phyloP scores from a whole-genome alignment of 1,140 invertebrate genomes.

The Rhyzopertha dominica region DNA sequence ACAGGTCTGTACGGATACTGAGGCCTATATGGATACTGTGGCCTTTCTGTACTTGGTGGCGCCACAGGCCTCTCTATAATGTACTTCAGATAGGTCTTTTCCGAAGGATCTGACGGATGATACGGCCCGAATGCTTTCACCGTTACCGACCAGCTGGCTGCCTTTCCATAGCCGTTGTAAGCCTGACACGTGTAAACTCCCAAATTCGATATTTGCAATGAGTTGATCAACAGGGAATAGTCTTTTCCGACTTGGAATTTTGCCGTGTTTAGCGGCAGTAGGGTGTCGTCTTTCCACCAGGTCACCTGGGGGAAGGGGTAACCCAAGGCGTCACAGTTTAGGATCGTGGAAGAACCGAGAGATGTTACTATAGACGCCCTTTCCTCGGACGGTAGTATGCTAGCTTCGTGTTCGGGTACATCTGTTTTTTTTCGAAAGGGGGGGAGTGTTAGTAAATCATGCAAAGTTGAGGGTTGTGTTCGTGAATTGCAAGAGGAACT shows the following conservation, averaged over 20 bases:
- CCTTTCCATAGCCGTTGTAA: conserved; percentile 73
- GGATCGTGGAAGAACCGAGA: conserved; percentile 61
- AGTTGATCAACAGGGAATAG: conserved; percentile 66
- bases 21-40: conserved; percentile 17
- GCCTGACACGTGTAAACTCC: conserved; percentile 81
- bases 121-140: conserved; percentile 66
- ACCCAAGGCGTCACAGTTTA: conserved; percentile 79
- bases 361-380: conserved; percentile 68
- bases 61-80: conserved; percentile 49
- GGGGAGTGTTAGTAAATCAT: no score
- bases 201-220: conserved; percentile 63
- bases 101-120: conserved; percentile 46
- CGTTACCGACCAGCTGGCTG: conserved; percentile 68
- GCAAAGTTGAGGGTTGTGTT: no score
- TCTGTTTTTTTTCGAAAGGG: no score
- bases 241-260: conserved; percentile 70
- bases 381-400: no score
- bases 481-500: no score
- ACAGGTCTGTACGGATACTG: conserved; percentile 48
- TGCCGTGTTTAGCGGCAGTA: conserved; percentile 62
- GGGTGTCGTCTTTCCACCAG: conserved; percentile 76
- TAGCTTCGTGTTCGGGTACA: no score
- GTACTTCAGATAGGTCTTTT: conserved; percentile 52
- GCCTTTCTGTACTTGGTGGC: conserved; percentile 35
- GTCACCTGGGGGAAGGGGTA: conserved; percentile 74